Conservation (phyloP, 2,888 invertebrate genomes). For the Macropis europaea region DNA sequence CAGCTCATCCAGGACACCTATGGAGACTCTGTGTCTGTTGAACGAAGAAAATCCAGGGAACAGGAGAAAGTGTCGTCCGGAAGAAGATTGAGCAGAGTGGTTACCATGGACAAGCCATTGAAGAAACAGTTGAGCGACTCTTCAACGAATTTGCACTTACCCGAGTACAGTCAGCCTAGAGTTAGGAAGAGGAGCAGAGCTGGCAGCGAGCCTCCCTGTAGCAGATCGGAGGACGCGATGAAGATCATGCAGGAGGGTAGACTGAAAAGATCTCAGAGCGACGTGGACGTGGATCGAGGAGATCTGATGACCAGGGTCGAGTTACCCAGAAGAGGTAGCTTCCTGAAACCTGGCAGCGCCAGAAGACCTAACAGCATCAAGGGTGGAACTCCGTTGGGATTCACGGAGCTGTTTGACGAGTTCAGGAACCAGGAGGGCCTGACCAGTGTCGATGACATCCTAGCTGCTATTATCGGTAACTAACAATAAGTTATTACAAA, state of each 20-base stretch:
- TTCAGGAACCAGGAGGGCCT: slow-evolving; percentile 93
- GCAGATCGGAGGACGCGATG: slow-evolving; percentile 64
- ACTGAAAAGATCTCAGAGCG: slow-evolving; percentile 80
- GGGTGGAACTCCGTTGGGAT: slow-evolving; percentile 91
- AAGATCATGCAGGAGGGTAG: slow-evolving; percentile 71
- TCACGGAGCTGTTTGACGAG: slow-evolving; percentile 93
- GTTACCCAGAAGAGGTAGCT: slow-evolving; percentile 92
- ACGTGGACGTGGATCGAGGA: slow-evolving; percentile 84
- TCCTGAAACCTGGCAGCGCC: slow-evolving; percentile 90
- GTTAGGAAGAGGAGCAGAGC: slow-evolving; percentile 73
- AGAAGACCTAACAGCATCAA: slow-evolving; percentile 84
- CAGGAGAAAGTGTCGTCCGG: slow-evolving; percentile 41
- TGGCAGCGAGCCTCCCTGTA: slow-evolving; percentile 75
- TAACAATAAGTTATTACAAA: background rate
- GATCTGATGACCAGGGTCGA: slow-evolving; percentile 93
- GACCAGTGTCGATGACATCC: slow-evolving; percentile 92
- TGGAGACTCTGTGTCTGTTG: background rate
- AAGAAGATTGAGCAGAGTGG: slow-evolving; percentile 61
- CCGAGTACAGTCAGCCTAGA: slow-evolving; percentile 50
- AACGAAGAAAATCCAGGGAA: slow-evolving; percentile 40
- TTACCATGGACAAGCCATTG: slow-evolving; percentile 70
- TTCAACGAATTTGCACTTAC: slow-evolving; percentile 8
- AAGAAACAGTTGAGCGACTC: slow-evolving; percentile 49
- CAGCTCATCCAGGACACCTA: slow-evolving; percentile 16
- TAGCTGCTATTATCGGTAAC: slow-evolving; percentile 88